Evolutionary conservation across 2,797 vertebrate species (phyloP), one percentile per base, ranked within the genome.

Genomic region (Labroides dimidiatus): DNA sequence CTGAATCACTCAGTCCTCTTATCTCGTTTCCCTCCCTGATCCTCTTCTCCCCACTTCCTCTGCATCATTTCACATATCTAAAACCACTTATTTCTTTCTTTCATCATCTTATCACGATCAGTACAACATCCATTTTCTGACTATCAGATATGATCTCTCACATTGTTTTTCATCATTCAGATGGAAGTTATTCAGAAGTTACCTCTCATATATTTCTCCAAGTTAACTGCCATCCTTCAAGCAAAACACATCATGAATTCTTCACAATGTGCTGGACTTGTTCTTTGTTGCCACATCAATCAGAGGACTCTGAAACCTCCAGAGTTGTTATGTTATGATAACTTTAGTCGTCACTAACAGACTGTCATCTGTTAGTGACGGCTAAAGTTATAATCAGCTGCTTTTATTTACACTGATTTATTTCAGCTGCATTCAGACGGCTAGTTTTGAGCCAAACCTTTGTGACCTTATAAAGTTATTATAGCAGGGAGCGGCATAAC

Each of bases 91-190:
- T 69, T 48, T 56, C 30, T 33, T 56, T 59, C 72, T 82, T 82
- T 74, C 65, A 64, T 75, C 63, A 41, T 64, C 70, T 66, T 68
- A 66, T 80, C 37, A 0, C 2, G 0, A 64, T 67, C 48, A 44
- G 58, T 50, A 57, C 72, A 61, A 24, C 27, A 45, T 19, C 45
- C 13, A 4, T 37, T 58, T 48, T 71, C 64, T 73, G 61, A 75
- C 59, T 56, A 47, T 56, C 27, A 49, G 69, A 73, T 78, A 68
- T 44, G 53, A 75, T 69, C 73, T 50, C 42, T 64, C 24, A 10
- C 36, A 33, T 13, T 36, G 59, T 72, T 78, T 78, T 75, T 74
- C 57, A 81, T 80, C 62, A 69, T 75, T 78, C 50, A 69, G 55
- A 71, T 43, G 21, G 61, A 55, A 30, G 0, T 72, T 70, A 20